Evolutionary conservation across 2,113 vertebrate genomes (phyloP).

Genomic region (Odocoileus hemionus): DNA sequence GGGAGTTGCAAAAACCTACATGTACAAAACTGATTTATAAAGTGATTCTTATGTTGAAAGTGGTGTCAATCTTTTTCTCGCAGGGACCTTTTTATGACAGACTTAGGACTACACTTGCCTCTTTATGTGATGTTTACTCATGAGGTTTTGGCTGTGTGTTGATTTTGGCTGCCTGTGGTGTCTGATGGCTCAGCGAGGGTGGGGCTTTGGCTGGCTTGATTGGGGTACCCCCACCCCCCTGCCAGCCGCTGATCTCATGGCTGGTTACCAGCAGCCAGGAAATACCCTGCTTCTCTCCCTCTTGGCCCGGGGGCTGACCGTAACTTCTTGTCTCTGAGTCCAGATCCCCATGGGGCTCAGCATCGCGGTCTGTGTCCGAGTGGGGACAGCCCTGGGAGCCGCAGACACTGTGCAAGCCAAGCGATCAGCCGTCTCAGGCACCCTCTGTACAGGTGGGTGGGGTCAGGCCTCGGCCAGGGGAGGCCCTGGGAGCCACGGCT

Average conservation of each 20-base stretch:
- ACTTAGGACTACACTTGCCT: not conserved
- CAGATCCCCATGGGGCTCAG: conserved; percentile 87
- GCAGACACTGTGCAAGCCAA: conserved; percentile 79
- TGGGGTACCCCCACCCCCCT: accelerated
- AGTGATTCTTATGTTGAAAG: not conserved
- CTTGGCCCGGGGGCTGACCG: not conserved
- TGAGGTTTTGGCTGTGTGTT: not conserved
- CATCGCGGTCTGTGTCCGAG: conserved; percentile 82
- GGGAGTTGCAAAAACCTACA: not conserved
- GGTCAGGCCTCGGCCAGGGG: not conserved
- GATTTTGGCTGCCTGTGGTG: not conserved
- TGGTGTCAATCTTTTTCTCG: not conserved
- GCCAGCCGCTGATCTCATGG: accelerated
- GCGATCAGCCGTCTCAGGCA: conserved; percentile 77
- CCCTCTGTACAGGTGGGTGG: conserved; percentile 83
- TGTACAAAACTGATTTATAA: not conserved
- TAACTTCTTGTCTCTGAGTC: not conserved
- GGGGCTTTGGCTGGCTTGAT: too few relatives aligned
- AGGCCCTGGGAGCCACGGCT: not conserved
- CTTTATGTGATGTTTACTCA: not conserved
- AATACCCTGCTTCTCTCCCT: not conserved
- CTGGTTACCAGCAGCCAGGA: not conserved
- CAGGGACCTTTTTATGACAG: not conserved
- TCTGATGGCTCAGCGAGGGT: accelerated
- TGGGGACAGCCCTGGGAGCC: conserved; percentile 89